Evolutionary conservation across 2,888 invertebrate genomes (phyloP), one percentile per base, ranked within the genome.

Genomic region (Brassicogethes aeneus): DNA sequence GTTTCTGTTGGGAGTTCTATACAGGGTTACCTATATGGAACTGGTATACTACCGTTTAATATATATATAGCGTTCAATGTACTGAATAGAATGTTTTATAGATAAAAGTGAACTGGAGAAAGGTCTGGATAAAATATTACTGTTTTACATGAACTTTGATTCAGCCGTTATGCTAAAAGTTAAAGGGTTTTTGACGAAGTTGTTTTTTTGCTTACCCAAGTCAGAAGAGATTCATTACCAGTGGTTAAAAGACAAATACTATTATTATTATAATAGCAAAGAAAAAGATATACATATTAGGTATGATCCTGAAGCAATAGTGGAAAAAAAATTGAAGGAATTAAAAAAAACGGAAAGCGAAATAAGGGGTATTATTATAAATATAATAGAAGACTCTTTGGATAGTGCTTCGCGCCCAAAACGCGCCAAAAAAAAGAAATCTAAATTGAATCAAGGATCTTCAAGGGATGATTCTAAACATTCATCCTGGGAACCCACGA

Each of bases 121-220:
- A 31, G 51, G 46, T 2, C 54, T 60, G 40, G 54, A 60, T 2
- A 59, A 58, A 41, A 58, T 67, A 23, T 55, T 71, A 8, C 54
- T 71, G 7, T 59, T 68, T 2, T 64, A 67, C 39, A 59, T 62
- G 48, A 65, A 68, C 51, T 45, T 71, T 2, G 54, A 58, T 16
- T 62, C 64, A 5, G 64, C 68, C 2, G 50, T 70, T 3, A 61
- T 64, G 15, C 49, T 71, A 48, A 57, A 53, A 41, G 54, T 57
- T 30, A 59, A 60, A 30, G 66, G 67, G 43, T 47, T 65, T 2
- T 62, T 64, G 36, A 61, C 65, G 0, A 59, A 57, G 41, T 45
- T 68, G 14, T 53, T 71, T 13, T 51, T 71, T 32, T 59, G 66
- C 0, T 46, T 69, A 16, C 62, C 67, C 1, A 60, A 60, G 40